These are phyloP conservation scores for Germaria angustata DNA, from an alignment of 2,888 invertebrate species.

Conservation along the genomic window DNA sequence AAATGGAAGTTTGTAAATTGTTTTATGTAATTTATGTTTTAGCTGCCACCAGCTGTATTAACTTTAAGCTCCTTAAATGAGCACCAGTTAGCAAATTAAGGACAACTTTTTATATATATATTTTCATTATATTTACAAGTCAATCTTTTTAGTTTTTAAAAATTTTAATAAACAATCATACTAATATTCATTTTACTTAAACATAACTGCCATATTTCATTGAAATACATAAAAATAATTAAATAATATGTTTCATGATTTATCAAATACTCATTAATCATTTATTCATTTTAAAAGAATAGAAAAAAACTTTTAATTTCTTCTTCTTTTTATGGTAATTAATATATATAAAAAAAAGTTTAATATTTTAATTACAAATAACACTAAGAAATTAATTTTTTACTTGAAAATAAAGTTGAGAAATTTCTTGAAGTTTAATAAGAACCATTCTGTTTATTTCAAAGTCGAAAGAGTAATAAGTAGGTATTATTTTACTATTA, in stretches of 20 bases:
- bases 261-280: neutral
- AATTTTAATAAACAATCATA: neutral
- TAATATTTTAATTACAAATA: neutral
- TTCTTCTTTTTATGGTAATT: neutral
- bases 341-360: neutral
- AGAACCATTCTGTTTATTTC: too few species aligned
- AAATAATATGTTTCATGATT: neutral
- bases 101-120: neutral
- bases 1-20: neutral
- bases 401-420: conserved; percentile 25
- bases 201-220: conserved; percentile 44
- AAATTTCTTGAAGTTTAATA: conserved; percentile 3
- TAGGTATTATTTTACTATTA: too few species aligned
- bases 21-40: neutral
- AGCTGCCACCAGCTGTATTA: neutral
- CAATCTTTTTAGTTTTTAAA: neutral
- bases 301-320: neutral
- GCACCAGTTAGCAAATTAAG: neutral
- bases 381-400: neutral
- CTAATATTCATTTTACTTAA: conserved; percentile 14
- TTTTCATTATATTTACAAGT: neutral
- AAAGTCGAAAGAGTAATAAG: too few species aligned
- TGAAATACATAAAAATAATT: neutral
- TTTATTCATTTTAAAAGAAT: neutral
- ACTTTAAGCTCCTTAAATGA: neutral